A percentile compares a stretch with the other conserved stretches of the same genome.
Conservation (phyloP, 2,113 vertebrate genomes). For the Macaca nemestrina region DNA sequence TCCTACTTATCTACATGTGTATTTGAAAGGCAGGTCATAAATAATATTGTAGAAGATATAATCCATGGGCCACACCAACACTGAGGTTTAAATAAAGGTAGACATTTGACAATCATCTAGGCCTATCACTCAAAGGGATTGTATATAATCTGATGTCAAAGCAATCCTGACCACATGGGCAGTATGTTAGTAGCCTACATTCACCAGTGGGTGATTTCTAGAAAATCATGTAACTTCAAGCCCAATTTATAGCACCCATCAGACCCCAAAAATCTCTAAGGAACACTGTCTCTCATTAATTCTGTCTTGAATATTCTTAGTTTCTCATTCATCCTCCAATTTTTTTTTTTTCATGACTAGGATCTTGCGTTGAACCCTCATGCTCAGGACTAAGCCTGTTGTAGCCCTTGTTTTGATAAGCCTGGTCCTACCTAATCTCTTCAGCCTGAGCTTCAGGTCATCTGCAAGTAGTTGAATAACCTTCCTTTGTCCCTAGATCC, state of each 20-base stretch:
- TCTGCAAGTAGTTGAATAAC: background rate
- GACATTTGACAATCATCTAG: background rate
- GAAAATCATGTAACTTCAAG: background rate
- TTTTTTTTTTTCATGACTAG: background rate
- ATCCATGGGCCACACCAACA: background rate
- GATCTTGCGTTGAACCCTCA: background rate
- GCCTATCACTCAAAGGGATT: background rate
- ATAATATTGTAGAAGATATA: background rate
- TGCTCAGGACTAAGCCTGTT: background rate
- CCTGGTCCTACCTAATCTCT: background rate
- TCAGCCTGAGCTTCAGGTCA: background rate
- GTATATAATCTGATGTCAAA: background rate
- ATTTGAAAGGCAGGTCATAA: background rate
- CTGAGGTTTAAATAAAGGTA: background rate
- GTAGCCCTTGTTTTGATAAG: background rate
- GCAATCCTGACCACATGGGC: background rate
- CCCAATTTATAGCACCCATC: background rate
- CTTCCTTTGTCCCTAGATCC: background rate
- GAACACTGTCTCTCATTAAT: background rate
- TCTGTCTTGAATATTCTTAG: background rate
- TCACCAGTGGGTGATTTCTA: background rate
- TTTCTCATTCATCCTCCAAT: background rate
- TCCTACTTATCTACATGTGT: background rate
- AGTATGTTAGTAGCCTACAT: background rate
- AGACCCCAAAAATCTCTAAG: background rate